Conservation (phyloP, 2,888 invertebrate species). For the Cryptocephalus primarius region DNA sequence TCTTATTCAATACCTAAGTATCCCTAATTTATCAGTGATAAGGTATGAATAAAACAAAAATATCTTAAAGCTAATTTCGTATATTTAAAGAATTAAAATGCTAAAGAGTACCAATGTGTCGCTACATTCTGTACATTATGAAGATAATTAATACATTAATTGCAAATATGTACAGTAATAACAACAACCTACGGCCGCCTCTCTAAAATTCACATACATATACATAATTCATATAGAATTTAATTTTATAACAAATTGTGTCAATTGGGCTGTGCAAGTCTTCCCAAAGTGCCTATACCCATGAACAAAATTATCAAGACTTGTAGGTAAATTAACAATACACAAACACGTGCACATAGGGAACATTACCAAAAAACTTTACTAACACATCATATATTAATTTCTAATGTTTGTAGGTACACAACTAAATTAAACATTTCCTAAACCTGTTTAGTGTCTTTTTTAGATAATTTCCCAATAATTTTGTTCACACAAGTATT, state of each 20-base stretch:
- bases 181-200: constrained; percentile 28
- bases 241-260: constrained; percentile 5
- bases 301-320: too few species aligned
- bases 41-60: constrained; percentile 6
- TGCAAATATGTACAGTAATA: constrained; percentile 28
- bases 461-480: too few species aligned
- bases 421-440: too few species aligned
- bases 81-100: constrained; percentile 33
- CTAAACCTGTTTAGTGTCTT: too few species aligned
- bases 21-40: not conserved
- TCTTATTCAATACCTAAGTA: too few species aligned
- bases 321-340: too few species aligned
- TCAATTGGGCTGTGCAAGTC: constrained; percentile 4
- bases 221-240: constrained; percentile 20
- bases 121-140: constrained; percentile 32
- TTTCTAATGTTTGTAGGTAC: too few species aligned
- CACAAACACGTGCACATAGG: too few species aligned
- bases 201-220: constrained; percentile 30
- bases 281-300: too few species aligned
- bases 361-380: too few species aligned
- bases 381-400: too few species aligned
- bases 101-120: constrained; percentile 33
- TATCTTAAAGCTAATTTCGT: constrained; percentile 26
- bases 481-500: too few species aligned
- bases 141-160: constrained; percentile 21